Conservation (phyloP, 2,113 vertebrate species). For the Arothron firmamentum region DNA sequence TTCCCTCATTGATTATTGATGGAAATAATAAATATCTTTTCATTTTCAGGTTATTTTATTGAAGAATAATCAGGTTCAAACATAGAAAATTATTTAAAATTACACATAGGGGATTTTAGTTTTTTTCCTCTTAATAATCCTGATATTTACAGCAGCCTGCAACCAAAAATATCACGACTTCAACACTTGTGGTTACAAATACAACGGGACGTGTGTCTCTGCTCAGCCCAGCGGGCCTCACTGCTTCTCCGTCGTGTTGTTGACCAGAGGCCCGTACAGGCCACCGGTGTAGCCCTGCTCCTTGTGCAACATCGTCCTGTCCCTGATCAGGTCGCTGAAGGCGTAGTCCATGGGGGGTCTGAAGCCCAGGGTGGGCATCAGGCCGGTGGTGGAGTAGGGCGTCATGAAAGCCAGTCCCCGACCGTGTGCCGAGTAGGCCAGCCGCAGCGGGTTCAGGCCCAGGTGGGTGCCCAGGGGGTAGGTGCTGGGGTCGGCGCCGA, state of each 20-base stretch:
- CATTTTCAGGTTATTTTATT: slow-evolving; percentile 17
- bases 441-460: slow-evolving; percentile 92
- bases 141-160: slow-evolving; percentile 65
- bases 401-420: slow-evolving; percentile 97
- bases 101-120: slow-evolving; percentile 41
- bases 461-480: slow-evolving; percentile 90
- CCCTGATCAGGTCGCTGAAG: slow-evolving; percentile 96
- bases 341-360: slow-evolving; percentile 98
- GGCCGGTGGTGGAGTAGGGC: slow-evolving; percentile 93
- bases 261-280: slow-evolving; percentile 94
- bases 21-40: neutral
- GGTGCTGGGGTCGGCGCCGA: slow-evolving; percentile 84
- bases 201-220: slow-evolving; percentile 40
- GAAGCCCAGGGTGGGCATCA: slow-evolving; percentile 96
- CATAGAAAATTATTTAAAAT: slow-evolving; percentile 44
- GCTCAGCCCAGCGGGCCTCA: slow-evolving; percentile 62
- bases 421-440: slow-evolving; percentile 97
- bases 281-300: slow-evolving; percentile 86
- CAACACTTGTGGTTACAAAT: slow-evolving; percentile 70
- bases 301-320: slow-evolving; percentile 92
- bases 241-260: slow-evolving; percentile 92
- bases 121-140: slow-evolving; percentile 28
- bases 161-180: slow-evolving; percentile 56
- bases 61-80: slow-evolving; percentile 17
- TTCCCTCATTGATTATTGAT: neutral